phyloP scores from a whole-genome alignment of 2,888 invertebrate genomes.

The Syritta pipiens region DNA sequence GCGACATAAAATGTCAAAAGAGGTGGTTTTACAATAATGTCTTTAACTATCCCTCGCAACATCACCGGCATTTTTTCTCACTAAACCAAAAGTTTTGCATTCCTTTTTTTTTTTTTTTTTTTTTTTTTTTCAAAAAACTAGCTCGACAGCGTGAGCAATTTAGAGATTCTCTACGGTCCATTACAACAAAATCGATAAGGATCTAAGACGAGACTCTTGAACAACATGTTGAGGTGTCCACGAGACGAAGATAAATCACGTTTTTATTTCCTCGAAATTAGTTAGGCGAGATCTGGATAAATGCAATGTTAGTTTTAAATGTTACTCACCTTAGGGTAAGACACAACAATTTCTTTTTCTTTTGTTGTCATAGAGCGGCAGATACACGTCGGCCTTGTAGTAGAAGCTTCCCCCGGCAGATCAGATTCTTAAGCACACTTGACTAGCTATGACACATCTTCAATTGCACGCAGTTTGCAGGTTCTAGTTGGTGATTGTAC shows the following conservation, averaged over 20 bases:
- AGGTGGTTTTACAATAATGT: slow-evolving; percentile 19
- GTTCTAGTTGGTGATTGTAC: slow-evolving; percentile 38
- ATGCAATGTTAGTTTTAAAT: slow-evolving; percentile 15
- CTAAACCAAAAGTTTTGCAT: too few relatives aligned
- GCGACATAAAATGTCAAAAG: slow-evolving; percentile 38
- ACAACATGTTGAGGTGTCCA: slow-evolving; percentile 43
- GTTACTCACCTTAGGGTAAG: slow-evolving; percentile 38
- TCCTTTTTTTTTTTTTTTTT: too few relatives aligned
- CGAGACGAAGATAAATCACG: slow-evolving; percentile 40
- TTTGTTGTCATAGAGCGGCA: neutral
- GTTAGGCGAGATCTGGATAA: slow-evolving; percentile 19
- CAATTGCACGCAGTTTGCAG: slow-evolving; percentile 43
- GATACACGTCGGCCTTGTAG: slow-evolving; percentile 46
- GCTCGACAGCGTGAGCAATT: too few relatives aligned
- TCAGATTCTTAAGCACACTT: slow-evolving; percentile 11
- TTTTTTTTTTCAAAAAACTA: too few relatives aligned
- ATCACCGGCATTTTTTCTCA: too few relatives aligned
- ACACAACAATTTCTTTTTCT: slow-evolving; percentile 13
- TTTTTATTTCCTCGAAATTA: slow-evolving; percentile 47
- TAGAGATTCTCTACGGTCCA: too few relatives aligned
- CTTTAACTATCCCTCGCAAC: slow-evolving; percentile 14
- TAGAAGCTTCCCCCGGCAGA: slow-evolving; percentile 39
- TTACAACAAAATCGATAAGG: too few relatives aligned
- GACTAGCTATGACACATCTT: slow-evolving; percentile 44
- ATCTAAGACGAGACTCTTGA: too few relatives aligned